Evolutionary conservation across 2,797 vertebrate species (phyloP).

Genomic region (Syndactyla subalaris): DNA sequence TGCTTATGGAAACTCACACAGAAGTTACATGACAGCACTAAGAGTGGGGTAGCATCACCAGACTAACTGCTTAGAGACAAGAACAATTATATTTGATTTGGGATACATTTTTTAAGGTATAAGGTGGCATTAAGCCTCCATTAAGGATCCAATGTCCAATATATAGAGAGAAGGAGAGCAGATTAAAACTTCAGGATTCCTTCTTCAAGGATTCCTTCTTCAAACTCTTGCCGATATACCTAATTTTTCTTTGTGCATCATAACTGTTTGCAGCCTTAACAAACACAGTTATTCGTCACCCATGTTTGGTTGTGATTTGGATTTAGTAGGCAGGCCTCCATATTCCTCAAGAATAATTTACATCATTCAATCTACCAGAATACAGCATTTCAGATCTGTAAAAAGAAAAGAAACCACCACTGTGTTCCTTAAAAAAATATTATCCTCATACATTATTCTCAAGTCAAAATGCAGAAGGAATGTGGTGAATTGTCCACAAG

Average conservation of each 20-base stretch:
- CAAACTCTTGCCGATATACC: not conserved
- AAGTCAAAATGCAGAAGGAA: not conserved
- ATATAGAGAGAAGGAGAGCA: rapidly evolving
- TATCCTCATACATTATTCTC: not conserved
- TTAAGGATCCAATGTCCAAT: not conserved
- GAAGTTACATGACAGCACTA: not conserved
- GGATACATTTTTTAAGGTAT: not conserved
- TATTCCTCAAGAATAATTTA: not conserved
- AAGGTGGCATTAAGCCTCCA: not conserved
- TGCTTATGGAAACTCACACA: not conserved
- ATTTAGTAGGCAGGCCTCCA: not conserved
- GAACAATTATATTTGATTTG: not conserved
- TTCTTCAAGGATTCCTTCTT: not conserved
- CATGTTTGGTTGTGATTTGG: not conserved
- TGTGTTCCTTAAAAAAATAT: not conserved
- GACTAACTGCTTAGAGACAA: not conserved
- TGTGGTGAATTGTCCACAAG: not conserved
- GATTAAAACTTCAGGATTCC: not conserved
- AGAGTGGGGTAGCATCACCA: not conserved
- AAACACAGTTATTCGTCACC: not conserved
- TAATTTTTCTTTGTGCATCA: not conserved
- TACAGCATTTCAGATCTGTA: not conserved
- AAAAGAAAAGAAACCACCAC: not conserved
- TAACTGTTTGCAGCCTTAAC: not conserved
- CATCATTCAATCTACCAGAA: not conserved